Base-by-base conservation (phyloP, 2,113 vertebrate species). In the Donacobius atricapilla region DNA sequence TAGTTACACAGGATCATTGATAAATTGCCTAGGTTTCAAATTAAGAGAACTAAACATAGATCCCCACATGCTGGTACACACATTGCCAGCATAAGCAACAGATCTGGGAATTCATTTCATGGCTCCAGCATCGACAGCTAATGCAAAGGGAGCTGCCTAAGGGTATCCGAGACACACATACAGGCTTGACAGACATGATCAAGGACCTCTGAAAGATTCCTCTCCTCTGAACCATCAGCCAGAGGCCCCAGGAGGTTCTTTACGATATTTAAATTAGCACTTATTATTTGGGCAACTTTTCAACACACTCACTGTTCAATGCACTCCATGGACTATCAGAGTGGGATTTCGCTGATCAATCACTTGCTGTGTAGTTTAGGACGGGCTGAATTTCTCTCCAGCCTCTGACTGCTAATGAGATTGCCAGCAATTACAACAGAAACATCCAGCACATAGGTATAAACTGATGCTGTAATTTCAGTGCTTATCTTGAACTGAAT, bases 121-220 rank as follows among this genome's bases (percentile, higher is more conserved):
- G 30, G 50, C 28, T 82, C 75, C 53, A 68, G 42, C 31, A 71
- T 3, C 22, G 40, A 61, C 7, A 50, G 15, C 19, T 44, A 15
- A 20, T 37, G 63, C 48, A 53, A 50, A 5, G 22, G 27, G 33
- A 95, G 33, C 42, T 71, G 25, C 70, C 47, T 75, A 23, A 12
- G 25, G 39, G 28, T 17, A 78, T 18, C 33, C 51, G 68, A 48
- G 24, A 47, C 37, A 69, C 42, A 48, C 2, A 11, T 12, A 78
- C 0, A 0, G 14, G 21, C 15, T 54, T 25, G 7, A 77, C 20
- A 72, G 61, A 56, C 0, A 0, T 13, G 11, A 63, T 31, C 16
- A 60, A 75, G 51, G 33, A 90, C 25, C 33, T 70, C 40, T 70
- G n/a, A 47, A 92, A 82, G 28, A 71, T 47, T 25, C 7, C 68